Percentiles rank a stretch among this genome's conserved stretches.
phyloP scores from a whole-genome alignment of 2,888 invertebrate species.

The Cantharis lateralis region DNA sequence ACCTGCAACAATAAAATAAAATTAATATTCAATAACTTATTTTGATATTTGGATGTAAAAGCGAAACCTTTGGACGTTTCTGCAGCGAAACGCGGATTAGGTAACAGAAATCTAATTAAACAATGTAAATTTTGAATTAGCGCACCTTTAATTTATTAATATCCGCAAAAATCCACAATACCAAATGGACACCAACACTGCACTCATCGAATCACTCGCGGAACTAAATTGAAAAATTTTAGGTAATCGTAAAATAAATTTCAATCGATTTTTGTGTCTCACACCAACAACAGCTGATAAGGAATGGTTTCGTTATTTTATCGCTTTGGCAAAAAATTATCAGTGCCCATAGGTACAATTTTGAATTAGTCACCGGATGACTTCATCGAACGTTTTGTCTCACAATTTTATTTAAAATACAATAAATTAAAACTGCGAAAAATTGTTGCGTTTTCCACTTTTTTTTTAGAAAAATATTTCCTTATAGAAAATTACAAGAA shows the following conservation, averaged over 20 bases:
- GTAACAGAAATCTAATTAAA: background rate
- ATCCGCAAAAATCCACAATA: background rate
- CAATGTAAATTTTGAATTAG: background rate
- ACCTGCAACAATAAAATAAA: background rate
- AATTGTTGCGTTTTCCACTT: no score
- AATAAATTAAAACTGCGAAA: no score
- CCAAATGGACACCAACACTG: background rate
- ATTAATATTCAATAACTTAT: no score
- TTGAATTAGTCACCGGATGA: background rate
- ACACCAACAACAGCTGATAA: background rate
- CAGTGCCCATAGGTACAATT: background rate
- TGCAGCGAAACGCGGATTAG: background rate
- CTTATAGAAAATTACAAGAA: no score
- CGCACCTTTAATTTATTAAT: background rate
- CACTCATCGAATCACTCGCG: background rate
- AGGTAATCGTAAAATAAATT: background rate
- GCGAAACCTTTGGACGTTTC: background rate
- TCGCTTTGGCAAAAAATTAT: background rate
- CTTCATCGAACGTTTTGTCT: background rate
- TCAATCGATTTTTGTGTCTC: background rate
- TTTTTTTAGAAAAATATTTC: no score
- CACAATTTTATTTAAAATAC: no score
- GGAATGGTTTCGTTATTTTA: background rate
- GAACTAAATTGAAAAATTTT: background rate
- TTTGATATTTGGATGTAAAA: no score